phyloP scores from a whole-genome alignment of 1,140 invertebrate species.

The Orius insidiosus region DNA sequence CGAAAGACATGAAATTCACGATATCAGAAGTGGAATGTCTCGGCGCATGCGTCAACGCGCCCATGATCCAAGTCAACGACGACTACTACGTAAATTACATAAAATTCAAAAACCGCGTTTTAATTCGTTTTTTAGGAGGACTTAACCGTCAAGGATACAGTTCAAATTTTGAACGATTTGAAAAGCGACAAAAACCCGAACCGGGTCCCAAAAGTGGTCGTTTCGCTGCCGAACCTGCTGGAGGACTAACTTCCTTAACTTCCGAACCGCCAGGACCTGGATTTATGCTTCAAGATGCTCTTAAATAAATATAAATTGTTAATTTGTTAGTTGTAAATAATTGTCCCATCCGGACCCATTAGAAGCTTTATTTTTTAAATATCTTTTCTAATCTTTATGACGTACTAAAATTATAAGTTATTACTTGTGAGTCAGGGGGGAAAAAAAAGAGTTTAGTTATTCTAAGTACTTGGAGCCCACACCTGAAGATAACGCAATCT shows the following conservation, averaged over 20 bases:
- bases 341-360: too few relatives aligned
- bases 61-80: slow-evolving; percentile 97
- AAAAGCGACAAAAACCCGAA: slow-evolving; percentile 71
- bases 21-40: slow-evolving; percentile 97
- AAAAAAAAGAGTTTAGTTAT: too few relatives aligned
- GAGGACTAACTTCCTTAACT: slow-evolving; percentile 71
- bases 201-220: slow-evolving; percentile 81
- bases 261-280: slow-evolving; percentile 79
- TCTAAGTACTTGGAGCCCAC: too few relatives aligned
- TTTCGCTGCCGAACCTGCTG: slow-evolving; percentile 78
- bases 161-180: slow-evolving; percentile 75
- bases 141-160: slow-evolving; percentile 72
- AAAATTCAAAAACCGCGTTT: too few relatives aligned
- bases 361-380: too few relatives aligned
- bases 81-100: slow-evolving; percentile 85
- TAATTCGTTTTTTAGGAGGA: too few relatives aligned
- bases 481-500: too few relatives aligned
- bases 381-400: too few relatives aligned
- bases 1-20: slow-evolving; percentile 79
- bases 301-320: too few relatives aligned
- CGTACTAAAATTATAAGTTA: too few relatives aligned
- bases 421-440: too few relatives aligned
- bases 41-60: slow-evolving; percentile 97
- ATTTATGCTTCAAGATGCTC: slow-evolving; percentile 45
- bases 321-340: too few relatives aligned